phyloP scores from a whole-genome alignment of 2,888 invertebrate genomes.

The Drosophila subquinaria region DNA sequence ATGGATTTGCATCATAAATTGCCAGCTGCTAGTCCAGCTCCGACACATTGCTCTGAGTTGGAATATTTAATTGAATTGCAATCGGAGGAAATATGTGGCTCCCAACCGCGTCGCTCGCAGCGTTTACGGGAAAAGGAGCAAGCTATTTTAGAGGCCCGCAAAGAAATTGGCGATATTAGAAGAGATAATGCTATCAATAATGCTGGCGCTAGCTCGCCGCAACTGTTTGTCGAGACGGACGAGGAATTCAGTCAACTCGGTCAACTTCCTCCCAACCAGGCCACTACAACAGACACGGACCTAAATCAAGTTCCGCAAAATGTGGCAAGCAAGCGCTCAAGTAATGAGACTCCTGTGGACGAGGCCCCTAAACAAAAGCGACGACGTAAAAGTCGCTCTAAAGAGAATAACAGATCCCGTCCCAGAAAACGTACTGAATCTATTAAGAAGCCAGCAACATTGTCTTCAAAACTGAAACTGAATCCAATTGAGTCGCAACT shows the following conservation, averaged over 20 bases:
- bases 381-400: background rate
- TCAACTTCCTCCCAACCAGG: conserved; percentile 6
- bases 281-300: background rate
- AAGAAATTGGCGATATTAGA: background rate
- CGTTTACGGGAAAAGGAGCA: conserved; percentile 46
- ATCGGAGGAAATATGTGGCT: conserved; percentile 17
- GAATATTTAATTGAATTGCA: conserved; percentile 37
- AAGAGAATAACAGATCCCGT: background rate
- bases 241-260: conserved; percentile 46
- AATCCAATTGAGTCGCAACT: background rate
- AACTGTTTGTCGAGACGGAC: conserved; percentile 53
- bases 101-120: conserved; percentile 54
- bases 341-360: background rate
- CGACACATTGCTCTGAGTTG: conserved; percentile 51
- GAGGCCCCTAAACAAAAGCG: background rate
- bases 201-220: conserved; percentile 38
- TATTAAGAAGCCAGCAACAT: background rate
- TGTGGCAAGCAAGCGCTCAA: background rate
- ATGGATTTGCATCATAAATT: conserved; percentile 16
- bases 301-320: background rate
- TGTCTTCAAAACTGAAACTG: background rate
- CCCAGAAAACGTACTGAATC: background rate
- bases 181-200: no score
- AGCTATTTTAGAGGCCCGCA: background rate
- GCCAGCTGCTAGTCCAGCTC: conserved; percentile 33